These are phyloP conservation scores for Drosophila mauritiana DNA, from an alignment of 1,140 invertebrate genomes.

Conservation along the genomic window DNA sequence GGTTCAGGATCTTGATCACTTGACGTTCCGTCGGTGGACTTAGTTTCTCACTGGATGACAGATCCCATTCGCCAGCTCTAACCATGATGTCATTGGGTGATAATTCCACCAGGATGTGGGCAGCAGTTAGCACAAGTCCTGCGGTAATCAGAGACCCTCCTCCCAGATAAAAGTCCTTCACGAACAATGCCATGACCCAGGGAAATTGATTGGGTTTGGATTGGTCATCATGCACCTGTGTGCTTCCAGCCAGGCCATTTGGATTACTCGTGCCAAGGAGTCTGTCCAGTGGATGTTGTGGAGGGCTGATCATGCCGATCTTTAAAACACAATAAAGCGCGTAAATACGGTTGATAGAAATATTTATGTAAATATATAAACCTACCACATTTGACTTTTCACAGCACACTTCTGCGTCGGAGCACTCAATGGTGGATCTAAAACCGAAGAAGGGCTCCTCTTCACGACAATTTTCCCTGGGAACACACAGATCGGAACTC, in stretches of 20 bases:
- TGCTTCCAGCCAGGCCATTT: background rate
- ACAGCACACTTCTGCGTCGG: conserved; percentile 1
- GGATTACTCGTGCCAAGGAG: conserved; percentile 1
- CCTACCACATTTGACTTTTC: background rate
- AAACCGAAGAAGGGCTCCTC: background rate
- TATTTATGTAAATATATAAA: too few species aligned
- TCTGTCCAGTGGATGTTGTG: too few species aligned
- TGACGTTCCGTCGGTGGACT: conserved; percentile 86
- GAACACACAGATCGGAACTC: background rate
- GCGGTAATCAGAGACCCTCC: conserved; percentile 89
- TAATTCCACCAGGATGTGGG: conserved; percentile 86
- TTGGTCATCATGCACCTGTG: background rate
- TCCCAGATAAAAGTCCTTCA: conserved; percentile 87
- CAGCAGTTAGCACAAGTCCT: conserved; percentile 88
- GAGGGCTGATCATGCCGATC: background rate
- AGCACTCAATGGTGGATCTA: background rate
- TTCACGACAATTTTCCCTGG: background rate
- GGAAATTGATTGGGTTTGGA: conserved; percentile 90
- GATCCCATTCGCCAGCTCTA: conserved; percentile 90
- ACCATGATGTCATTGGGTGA: conserved; percentile 85
- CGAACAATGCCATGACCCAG: conserved; percentile 93
- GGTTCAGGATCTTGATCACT: conserved; percentile 85
- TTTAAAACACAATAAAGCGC: background rate
- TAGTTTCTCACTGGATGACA: conserved; percentile 88
- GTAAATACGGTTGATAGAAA: too few species aligned